phyloP scores from a whole-genome alignment of 2,113 vertebrate species.

The Ailuropoda melanoleuca region DNA sequence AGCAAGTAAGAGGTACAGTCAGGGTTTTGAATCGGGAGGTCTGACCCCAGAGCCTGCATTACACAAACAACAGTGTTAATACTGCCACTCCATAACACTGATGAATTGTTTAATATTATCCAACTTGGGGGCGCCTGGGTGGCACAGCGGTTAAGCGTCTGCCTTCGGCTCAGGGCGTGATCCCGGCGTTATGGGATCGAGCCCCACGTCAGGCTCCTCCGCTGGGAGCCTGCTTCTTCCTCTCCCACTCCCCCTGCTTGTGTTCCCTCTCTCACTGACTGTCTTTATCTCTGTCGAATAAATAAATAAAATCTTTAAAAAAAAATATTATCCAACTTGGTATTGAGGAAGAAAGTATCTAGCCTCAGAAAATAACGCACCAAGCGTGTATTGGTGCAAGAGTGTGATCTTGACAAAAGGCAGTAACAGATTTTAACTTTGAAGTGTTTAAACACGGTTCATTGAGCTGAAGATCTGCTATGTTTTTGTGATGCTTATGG shows the following conservation, averaged over 20 bases:
- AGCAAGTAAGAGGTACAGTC: not conserved
- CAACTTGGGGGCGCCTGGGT: no score
- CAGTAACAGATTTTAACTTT: constrained; percentile 22
- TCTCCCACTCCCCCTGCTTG: no score
- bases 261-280: no score
- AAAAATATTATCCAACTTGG: constrained; percentile 20
- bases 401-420: constrained; percentile 5
- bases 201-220: no score
- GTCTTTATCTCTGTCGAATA: no score
- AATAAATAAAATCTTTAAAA: no score
- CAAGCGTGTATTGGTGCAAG: not conserved
- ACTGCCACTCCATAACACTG: not conserved
- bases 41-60: not conserved
- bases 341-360: not conserved
- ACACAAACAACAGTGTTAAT: not conserved
- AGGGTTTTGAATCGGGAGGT: not conserved
- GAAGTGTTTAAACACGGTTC: constrained; percentile 41
- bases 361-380: constrained; percentile 2
- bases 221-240: no score
- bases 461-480: constrained; percentile 22
- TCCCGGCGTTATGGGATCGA: no score
- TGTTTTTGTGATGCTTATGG: constrained; percentile 38
- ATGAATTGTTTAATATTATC: constrained; percentile 50
- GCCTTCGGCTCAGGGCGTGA: no score
- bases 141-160: no score